Evolutionary conservation across 2,113 vertebrate species (phyloP).

Genomic region (Eclectus roratus): DNA sequence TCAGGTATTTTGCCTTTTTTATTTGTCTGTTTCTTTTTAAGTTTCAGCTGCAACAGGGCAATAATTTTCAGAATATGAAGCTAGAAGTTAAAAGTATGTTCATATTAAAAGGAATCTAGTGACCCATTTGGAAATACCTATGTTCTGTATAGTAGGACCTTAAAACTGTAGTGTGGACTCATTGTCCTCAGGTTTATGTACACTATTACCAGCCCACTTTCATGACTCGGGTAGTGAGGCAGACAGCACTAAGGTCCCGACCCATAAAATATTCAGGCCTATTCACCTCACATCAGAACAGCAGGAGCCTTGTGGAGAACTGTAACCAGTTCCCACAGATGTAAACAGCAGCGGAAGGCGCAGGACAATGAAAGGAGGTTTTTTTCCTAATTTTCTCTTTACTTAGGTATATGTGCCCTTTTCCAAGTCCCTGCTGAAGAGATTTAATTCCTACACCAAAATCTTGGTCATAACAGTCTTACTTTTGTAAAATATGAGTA

Average conservation of each 20-base stretch:
- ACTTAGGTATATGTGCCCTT: neutral
- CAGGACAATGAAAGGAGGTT: neutral
- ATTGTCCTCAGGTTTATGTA: neutral
- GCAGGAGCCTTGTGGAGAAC: neutral
- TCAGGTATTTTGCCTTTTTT: neutral
- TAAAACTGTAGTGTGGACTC: neutral
- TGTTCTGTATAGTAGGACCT: neutral
- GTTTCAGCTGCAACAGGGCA: neutral
- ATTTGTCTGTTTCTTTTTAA: neutral
- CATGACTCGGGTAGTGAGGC: neutral
- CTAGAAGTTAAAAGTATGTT: neutral
- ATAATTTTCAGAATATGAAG: neutral
- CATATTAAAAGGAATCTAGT: neutral
- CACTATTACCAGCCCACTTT: neutral
- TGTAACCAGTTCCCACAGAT: neutral
- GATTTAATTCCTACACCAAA: neutral
- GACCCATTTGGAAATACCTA: neutral
- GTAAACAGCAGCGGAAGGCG: neutral
- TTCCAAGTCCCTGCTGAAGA: neutral
- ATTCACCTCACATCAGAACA: neutral
- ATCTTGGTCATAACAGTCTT: neutral
- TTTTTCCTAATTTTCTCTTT: neutral
- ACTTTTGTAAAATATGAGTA: neutral
- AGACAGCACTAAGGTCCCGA: neutral
- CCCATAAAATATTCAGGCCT: neutral